Conservation (phyloP, 2,797 vertebrate genomes). For the Manis pentadactyla region DNA sequence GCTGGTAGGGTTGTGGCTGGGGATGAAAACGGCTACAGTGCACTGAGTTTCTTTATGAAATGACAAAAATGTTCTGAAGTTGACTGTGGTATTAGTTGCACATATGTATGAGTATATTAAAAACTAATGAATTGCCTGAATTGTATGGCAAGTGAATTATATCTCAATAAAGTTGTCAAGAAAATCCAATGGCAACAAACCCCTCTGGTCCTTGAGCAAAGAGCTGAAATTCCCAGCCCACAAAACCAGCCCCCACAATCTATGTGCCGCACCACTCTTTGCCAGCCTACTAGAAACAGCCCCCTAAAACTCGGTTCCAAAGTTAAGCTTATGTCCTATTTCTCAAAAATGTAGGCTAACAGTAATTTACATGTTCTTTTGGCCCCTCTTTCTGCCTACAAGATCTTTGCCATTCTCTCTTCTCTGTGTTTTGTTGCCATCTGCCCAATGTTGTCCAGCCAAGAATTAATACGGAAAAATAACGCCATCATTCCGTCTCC, state of each 20-base stretch:
- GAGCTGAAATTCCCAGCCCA: neutral
- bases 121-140: neutral
- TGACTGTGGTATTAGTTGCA: neutral
- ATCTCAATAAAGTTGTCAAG: neutral
- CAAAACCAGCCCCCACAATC: no score
- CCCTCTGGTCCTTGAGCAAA: neutral
- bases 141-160: neutral
- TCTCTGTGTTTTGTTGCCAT: neutral
- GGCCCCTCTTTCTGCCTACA: neutral
- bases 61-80: neutral
- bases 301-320: neutral
- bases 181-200: neutral
- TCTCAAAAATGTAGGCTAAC: neutral
- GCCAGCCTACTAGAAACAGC: neutral
- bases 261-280: rapidly evolving
- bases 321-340: neutral
- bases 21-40: rapidly evolving
- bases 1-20: rapidly evolving
- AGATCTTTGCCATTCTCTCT: neutral
- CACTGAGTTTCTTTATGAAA: neutral
- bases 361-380: no score
- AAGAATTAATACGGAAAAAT: neutral
- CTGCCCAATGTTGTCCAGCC: neutral
- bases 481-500: rapidly evolving
- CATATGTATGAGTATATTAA: neutral